phyloP scores from a whole-genome alignment of 2,888 invertebrate genomes.

The Macaria liturata region DNA sequence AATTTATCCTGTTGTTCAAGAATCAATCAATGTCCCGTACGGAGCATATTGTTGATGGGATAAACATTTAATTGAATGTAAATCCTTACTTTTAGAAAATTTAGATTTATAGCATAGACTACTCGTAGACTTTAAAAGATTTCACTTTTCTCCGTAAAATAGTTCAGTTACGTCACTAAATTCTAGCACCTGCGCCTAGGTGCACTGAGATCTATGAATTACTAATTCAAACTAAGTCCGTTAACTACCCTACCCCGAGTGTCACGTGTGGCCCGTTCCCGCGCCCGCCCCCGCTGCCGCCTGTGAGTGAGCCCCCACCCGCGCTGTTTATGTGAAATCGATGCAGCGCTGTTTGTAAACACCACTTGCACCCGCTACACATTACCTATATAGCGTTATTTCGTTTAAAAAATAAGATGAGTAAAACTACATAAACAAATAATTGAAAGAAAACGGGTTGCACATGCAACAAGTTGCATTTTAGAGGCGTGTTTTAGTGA shows the following conservation, averaged over 20 bases:
- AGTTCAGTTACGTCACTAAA: not conserved
- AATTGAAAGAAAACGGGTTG: not conserved
- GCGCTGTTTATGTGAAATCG: conserved; percentile 80
- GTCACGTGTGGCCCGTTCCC: conserved; percentile 22
- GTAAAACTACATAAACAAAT: not conserved
- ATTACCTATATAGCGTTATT: conserved; percentile 11
- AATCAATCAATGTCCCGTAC: too few species aligned
- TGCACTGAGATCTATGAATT: not conserved
- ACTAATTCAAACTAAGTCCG: not conserved
- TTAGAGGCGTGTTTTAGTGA: not conserved
- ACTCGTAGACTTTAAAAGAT: too few species aligned
- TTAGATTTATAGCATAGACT: too few species aligned
- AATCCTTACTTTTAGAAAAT: too few species aligned
- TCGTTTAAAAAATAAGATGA: not conserved
- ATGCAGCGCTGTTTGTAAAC: conserved; percentile 81
- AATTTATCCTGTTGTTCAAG: too few species aligned
- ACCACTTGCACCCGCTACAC: conserved; percentile 46
- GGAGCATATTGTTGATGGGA: too few species aligned
- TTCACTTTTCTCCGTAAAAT: too few species aligned
- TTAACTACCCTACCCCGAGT: not conserved
- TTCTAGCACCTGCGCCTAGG: not conserved
- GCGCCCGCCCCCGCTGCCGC: conserved; percentile 35
- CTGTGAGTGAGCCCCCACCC: conserved; percentile 13
- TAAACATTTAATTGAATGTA: too few species aligned
- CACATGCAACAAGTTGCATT: conserved; percentile 51